These are phyloP conservation scores for Leptothorax acervorum DNA, from an alignment of 2,888 invertebrate genomes.

Conservation along the genomic window DNA sequence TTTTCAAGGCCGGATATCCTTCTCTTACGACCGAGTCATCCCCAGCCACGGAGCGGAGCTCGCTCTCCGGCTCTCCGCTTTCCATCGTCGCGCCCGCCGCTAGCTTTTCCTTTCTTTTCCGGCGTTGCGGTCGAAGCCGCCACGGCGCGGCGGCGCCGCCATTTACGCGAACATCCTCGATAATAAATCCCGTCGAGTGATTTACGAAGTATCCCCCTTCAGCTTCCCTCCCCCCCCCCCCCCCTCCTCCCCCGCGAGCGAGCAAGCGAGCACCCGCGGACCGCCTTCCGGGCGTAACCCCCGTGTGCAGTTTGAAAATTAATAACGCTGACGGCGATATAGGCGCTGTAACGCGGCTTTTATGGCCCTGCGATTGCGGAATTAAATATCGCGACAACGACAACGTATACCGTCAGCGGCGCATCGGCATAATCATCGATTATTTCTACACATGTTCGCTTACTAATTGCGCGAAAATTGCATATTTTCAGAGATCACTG, in stretches of 20 bases:
- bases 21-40: conserved; percentile 52
- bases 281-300: conserved; percentile 39
- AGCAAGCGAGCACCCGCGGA: conserved; percentile 3
- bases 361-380: conserved; percentile 49
- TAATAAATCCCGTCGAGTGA: conserved; percentile 68
- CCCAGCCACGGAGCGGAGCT: conserved; percentile 9
- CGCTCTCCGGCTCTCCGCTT: conserved; percentile 21
- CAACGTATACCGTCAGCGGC: conserved; percentile 6
- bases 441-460: background rate
- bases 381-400: conserved; percentile 45
- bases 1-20: conserved; percentile 52
- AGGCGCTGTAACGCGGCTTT: conserved; percentile 52
- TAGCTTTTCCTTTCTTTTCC: conserved; percentile 46
- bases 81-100: conserved; percentile 25
- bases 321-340: conserved; percentile 66
- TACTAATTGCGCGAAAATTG: background rate
- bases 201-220: conserved; percentile 61
- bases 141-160: conserved; percentile 25
- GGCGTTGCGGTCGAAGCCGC: conserved; percentile 39
- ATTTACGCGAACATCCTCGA: conserved; percentile 63
- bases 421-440: conserved; percentile 12
- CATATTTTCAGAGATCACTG: background rate
- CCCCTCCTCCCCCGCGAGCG: background rate
- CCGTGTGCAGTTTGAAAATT: conserved; percentile 61
- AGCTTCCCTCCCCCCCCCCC: background rate